phyloP scores from a whole-genome alignment of 2,888 invertebrate species.

The Lithophane ornitopus region DNA sequence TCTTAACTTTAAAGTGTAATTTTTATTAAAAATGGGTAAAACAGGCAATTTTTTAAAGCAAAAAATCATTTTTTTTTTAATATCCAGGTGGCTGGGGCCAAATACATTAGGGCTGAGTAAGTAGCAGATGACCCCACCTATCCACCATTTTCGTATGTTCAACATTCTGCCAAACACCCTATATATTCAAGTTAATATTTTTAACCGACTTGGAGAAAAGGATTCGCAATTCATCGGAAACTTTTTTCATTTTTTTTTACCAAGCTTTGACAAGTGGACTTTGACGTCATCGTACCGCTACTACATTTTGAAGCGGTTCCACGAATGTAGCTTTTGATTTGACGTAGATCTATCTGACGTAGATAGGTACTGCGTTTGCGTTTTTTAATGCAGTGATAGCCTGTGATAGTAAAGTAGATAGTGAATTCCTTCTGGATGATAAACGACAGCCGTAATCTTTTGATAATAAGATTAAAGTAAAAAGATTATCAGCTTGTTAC shows the following conservation, averaged over 20 bases:
- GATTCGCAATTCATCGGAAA: background rate
- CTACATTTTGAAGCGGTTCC: background rate
- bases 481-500: constrained; percentile 38
- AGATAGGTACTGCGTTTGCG: background rate
- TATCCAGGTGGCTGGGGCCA: no score
- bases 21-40: no score
- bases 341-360: background rate
- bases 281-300: background rate
- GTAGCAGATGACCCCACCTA: no score
- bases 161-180: no score
- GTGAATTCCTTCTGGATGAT: constrained; percentile 11
- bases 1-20: no score
- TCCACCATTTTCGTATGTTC: no score
- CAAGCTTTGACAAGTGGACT: background rate
- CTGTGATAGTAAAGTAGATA: background rate
- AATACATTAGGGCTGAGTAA: no score
- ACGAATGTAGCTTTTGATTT: background rate
- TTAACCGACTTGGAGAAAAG: background rate
- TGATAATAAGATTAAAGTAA: constrained; percentile 41
- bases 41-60: no score
- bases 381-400: background rate
- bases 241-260: background rate
- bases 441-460: constrained; percentile 38
- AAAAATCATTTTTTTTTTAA: no score
- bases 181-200: background rate